phyloP scores from a whole-genome alignment of 2,888 invertebrate species.

The Coenonympha arcania region DNA sequence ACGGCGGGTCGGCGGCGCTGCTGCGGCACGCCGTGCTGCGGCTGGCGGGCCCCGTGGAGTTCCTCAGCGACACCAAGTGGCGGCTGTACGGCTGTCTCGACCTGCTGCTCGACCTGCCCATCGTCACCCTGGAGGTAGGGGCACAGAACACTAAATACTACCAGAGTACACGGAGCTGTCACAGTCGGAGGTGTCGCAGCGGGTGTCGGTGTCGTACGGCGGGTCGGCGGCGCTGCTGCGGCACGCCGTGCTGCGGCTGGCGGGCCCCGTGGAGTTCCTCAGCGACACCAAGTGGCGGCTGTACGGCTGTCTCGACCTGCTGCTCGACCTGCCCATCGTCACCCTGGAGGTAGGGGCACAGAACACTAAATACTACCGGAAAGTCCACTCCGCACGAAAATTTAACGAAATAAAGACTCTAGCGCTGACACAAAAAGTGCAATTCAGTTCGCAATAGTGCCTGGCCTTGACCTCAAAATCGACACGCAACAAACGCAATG shows the following conservation, averaged over 20 bases:
- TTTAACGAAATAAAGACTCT: too few relatives aligned
- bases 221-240: constrained; percentile 82
- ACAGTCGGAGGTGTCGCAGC: constrained; percentile 93
- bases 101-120: constrained; percentile 79
- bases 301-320: constrained; percentile 87
- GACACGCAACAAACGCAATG: too few relatives aligned
- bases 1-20: constrained; percentile 81
- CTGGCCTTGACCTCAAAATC: too few relatives aligned
- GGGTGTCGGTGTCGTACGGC: constrained; percentile 91
- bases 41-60: constrained; percentile 82
- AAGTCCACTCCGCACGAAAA: too few relatives aligned
- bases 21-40: constrained; percentile 84
- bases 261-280: constrained; percentile 79
- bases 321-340: constrained; percentile 80
- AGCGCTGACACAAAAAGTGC: too few relatives aligned
- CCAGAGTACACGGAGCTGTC: constrained; percentile 97
- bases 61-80: constrained; percentile 79
- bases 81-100: constrained; percentile 88
- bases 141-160: too few relatives aligned
- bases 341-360: constrained; percentile 80
- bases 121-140: constrained; percentile 86
- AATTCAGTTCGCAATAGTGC: too few relatives aligned
- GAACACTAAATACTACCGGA: too few relatives aligned
- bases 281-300: constrained; percentile 82
- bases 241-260: constrained; percentile 84